phyloP scores from a whole-genome alignment of 2,797 vertebrate species.

The Cyprinodon diabolis region DNA sequence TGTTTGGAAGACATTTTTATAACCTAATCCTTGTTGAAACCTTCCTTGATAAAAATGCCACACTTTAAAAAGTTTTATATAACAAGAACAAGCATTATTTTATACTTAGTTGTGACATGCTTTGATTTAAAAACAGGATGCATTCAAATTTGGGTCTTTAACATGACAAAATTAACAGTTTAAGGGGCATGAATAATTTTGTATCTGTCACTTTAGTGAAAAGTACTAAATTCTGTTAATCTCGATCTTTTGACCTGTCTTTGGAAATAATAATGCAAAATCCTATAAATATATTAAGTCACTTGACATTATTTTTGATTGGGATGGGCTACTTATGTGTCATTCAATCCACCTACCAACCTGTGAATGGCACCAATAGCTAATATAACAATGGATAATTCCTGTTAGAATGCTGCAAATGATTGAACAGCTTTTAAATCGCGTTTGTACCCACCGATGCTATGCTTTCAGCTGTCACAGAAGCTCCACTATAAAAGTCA shows the following conservation, averaged over 20 bases:
- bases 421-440: constrained; percentile 28
- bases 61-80: too few relatives aligned
- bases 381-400: neutral
- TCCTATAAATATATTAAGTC: neutral
- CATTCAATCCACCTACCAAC: neutral
- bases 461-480: constrained; percentile 16
- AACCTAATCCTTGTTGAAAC: too few relatives aligned
- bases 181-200: neutral
- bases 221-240: neutral
- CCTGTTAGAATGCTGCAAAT: neutral
- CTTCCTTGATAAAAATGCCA: too few relatives aligned
- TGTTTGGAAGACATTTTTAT: too few relatives aligned
- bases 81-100: too few relatives aligned
- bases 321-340: too few relatives aligned
- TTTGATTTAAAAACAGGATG: too few relatives aligned
- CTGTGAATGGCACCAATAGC: neutral
- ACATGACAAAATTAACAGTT: neutral
- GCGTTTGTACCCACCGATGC: constrained; percentile 23
- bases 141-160: too few relatives aligned
- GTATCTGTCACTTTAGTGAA: neutral
- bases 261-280: neutral
- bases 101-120: too few relatives aligned
- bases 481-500: constrained; percentile 39
- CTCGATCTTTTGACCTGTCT: neutral
- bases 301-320: neutral